Percentiles rank a stretch among this genome's conserved stretches.
Conservation (phyloP, 2,888 invertebrate genomes). For the Steinernema hermaphroditum region DNA sequence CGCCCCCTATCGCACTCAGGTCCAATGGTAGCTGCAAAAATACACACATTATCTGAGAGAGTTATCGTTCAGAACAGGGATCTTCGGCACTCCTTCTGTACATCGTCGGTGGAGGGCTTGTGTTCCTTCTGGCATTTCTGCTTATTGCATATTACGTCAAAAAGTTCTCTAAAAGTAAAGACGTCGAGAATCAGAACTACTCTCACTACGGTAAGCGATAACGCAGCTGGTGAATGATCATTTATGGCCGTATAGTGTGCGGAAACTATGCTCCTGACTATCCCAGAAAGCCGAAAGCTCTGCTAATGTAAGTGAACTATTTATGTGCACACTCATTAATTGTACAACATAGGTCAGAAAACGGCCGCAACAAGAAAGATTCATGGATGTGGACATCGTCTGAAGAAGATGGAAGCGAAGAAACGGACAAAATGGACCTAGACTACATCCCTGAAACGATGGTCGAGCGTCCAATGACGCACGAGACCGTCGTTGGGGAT, state of each 20-base stretch:
- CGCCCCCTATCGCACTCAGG: background rate
- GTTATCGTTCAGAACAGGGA: background rate
- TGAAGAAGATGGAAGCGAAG: background rate
- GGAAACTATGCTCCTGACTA: background rate
- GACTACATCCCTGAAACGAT: background rate
- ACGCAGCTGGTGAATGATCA: too few relatives aligned
- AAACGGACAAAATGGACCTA: slow-evolving; percentile 15
- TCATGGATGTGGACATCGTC: slow-evolving; percentile 25
- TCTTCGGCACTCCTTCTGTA: background rate
- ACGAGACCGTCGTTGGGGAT: slow-evolving; percentile 13
- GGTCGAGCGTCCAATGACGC: background rate
- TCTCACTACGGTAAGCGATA: slow-evolving; percentile 10
- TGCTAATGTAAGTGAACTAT: slow-evolving; percentile 13
- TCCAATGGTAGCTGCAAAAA: slow-evolving; percentile 7
- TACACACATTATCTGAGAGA: too few relatives aligned
- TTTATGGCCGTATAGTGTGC: slow-evolving; percentile 10
- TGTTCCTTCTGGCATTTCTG: background rate
- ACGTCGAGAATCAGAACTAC: background rate
- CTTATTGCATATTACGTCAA: background rate
- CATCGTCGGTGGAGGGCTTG: background rate
- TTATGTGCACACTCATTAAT: too few relatives aligned
- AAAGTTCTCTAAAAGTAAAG: background rate
- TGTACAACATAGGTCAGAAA: slow-evolving; percentile 17
- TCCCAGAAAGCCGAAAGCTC: slow-evolving; percentile 5
- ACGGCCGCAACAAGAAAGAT: background rate